A percentile compares a stretch with the other conserved stretches of the same genome.
These are phyloP conservation scores for Amphimedon queenslandica DNA, from an alignment of 37 sponge, comb jelly and placozoan genomes.

Conservation along the genomic window DNA sequence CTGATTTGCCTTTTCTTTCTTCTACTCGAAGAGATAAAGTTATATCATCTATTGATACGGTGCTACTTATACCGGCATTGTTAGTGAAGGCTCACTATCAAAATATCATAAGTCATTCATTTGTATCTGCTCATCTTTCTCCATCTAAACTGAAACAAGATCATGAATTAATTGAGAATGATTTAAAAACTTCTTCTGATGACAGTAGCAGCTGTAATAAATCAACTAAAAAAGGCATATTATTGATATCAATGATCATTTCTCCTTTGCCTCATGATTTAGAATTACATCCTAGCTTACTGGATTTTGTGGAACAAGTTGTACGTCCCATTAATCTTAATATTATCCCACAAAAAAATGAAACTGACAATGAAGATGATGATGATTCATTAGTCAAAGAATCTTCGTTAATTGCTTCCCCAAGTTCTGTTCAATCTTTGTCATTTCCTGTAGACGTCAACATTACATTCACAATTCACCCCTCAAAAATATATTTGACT, in stretches of 20 bases:
- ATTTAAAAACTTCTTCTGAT: not conserved
- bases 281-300: constrained; percentile 57
- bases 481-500: constrained; percentile 70
- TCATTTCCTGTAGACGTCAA: constrained; percentile 87
- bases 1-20: not conserved
- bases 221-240: constrained; percentile 46
- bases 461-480: constrained; percentile 68
- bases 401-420: not conserved
- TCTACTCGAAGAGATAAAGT: not conserved
- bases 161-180: not conserved
- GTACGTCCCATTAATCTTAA: constrained; percentile 50
- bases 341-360: constrained; percentile 7
- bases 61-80: constrained; percentile 60
- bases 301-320: constrained; percentile 88
- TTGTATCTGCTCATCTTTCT: not conserved
- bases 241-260: constrained; percentile 49
- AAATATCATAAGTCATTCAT: constrained; percentile 29
- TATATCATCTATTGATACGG: constrained; percentile 6
- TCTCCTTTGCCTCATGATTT: constrained; percentile 66
- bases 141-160: constrained; percentile 11
- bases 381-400: constrained; percentile 8
- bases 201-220: constrained; percentile 7
- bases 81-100: constrained; percentile 62
- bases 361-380: constrained; percentile 10
- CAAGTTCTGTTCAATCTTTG: constrained; percentile 17